Conservation (phyloP, 2,888 invertebrate genomes). For the Plusia festucae region DNA sequence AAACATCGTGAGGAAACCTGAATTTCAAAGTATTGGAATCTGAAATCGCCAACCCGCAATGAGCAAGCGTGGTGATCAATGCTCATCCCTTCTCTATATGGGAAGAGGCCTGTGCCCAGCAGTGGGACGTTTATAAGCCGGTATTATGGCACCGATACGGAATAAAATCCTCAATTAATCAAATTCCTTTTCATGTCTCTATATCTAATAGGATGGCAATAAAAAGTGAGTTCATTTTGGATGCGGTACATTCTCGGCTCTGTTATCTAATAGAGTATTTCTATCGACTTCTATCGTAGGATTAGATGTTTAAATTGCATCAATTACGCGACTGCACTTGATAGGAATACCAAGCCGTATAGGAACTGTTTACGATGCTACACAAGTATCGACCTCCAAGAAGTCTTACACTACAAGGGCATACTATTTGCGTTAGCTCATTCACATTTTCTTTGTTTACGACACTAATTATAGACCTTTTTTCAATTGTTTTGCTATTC, state of each 20-base stretch:
- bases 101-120: too few species aligned
- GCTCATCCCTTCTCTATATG: too few species aligned
- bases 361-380: constrained; percentile 52
- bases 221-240: neutral
- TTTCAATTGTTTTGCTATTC: too few species aligned
- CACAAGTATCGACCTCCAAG: constrained; percentile 45
- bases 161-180: too few species aligned
- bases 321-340: constrained; percentile 38
- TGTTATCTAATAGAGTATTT: constrained; percentile 2
- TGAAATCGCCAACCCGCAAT: too few species aligned
- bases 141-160: too few species aligned
- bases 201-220: neutral
- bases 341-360: constrained; percentile 42
- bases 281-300: neutral
- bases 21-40: too few species aligned
- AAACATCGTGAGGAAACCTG: too few species aligned
- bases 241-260: neutral
- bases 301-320: constrained; percentile 33
- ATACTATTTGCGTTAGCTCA: constrained; percentile 34
- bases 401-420: constrained; percentile 56
- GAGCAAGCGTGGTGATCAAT: too few species aligned
- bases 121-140: too few species aligned
- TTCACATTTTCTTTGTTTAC: constrained; percentile 35
- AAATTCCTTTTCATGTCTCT: too few species aligned
- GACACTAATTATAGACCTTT: constrained; percentile 2